Evolutionary conservation across 1,140 invertebrate genomes (phyloP).

Genomic region (Calliphora vicina): DNA sequence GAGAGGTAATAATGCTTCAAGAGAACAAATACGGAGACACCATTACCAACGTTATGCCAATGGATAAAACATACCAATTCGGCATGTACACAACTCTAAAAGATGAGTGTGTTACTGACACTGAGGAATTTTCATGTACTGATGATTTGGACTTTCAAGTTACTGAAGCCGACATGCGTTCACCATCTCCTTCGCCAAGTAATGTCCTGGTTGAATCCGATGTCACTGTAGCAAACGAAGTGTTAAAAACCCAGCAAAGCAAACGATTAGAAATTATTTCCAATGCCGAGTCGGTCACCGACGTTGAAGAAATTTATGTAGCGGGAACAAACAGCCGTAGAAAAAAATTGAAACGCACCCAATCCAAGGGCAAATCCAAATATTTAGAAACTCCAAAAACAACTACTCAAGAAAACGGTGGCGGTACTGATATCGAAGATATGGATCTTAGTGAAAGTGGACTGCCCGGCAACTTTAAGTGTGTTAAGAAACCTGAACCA

Average conservation of each 20-base stretch:
- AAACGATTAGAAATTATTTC: conserved; percentile 52
- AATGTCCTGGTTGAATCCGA: conserved; percentile 47
- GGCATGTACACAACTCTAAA: conserved; percentile 57
- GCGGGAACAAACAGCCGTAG: conserved; percentile 55
- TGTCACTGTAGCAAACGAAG: conserved; percentile 55
- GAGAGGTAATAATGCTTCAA: conserved; percentile 64
- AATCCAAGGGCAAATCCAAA: conserved; percentile 55
- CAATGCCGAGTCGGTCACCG: conserved; percentile 62
- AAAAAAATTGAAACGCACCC: conserved; percentile 56
- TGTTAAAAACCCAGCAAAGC: conserved; percentile 51
- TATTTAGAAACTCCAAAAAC: conserved; percentile 44
- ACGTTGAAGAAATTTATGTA: conserved; percentile 66
- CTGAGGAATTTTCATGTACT: conserved; percentile 63
- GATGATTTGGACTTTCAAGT: conserved; percentile 55
- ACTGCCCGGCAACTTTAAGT: conserved; percentile 48
- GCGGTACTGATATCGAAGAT: conserved; percentile 67
- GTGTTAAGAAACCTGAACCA: background rate
- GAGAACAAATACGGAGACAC: conserved; percentile 64
- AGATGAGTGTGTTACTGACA: conserved; percentile 62
- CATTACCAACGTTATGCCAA: conserved; percentile 63
- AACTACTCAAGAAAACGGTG: conserved; percentile 40
- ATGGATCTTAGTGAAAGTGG: conserved; percentile 65
- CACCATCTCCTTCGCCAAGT: background rate
- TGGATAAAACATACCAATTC: conserved; percentile 60
- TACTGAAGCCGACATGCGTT: conserved; percentile 47